Percentiles rank a stretch among this genome's conserved stretches.
Conservation (phyloP, 2,113 vertebrate genomes). For the Cricetomys ansorgei region DNA sequence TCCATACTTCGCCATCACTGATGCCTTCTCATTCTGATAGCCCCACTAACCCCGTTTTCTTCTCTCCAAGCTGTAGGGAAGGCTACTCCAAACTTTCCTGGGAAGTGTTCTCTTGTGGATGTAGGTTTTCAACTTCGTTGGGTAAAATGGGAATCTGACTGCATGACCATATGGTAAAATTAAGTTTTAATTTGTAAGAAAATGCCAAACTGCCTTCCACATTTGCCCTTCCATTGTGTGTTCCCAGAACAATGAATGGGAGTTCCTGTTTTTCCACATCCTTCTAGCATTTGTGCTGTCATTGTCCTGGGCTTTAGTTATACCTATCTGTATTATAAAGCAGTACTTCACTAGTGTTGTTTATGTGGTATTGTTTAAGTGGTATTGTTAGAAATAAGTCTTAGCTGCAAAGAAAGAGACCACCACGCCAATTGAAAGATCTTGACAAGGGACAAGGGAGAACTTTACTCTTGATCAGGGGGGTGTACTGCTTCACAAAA, state of each 20-base stretch:
- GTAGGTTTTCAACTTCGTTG: not conserved
- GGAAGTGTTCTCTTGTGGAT: not conserved
- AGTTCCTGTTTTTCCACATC: not conserved
- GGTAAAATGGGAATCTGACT: not conserved
- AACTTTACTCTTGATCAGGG: not conserved
- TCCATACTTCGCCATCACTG: not conserved
- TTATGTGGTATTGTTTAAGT: not conserved
- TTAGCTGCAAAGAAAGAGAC: not conserved
- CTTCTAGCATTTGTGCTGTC: not conserved
- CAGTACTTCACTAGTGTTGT: not conserved
- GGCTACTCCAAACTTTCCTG: not conserved
- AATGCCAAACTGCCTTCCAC: not conserved
- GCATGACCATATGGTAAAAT: not conserved
- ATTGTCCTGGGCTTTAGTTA: not conserved
- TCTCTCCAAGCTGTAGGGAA: not conserved
- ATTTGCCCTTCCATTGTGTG: not conserved
- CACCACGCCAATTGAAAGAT: too few species aligned
- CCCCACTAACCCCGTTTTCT: not conserved
- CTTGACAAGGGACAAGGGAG: not conserved
- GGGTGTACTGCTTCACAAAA: not conserved
- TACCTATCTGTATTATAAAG: not conserved
- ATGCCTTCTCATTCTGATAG: not conserved
- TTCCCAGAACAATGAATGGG: not conserved
- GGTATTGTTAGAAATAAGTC: not conserved
- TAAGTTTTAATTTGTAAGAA: not conserved